phyloP scores from a whole-genome alignment of 2,797 vertebrate species.

The Sebastes elongatus region DNA sequence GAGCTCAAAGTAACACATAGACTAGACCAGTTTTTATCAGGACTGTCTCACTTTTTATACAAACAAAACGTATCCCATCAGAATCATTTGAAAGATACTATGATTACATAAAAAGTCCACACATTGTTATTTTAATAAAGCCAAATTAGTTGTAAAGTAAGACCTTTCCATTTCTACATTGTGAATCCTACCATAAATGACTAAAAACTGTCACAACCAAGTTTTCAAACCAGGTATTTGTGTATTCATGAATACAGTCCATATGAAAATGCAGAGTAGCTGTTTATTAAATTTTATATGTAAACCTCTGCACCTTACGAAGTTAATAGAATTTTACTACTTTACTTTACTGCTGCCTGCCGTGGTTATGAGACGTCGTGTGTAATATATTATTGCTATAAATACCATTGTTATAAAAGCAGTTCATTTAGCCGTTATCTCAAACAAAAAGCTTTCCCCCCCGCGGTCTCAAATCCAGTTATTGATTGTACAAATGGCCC shows the following conservation, averaged over 20 bases:
- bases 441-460: constrained; percentile 3
- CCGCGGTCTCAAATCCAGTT: constrained; percentile 26
- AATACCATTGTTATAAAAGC: constrained; percentile 5
- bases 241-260: background rate
- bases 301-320: background rate
- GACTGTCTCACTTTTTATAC: background rate
- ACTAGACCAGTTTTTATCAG: background rate
- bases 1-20: background rate
- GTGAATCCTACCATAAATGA: background rate
- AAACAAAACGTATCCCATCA: background rate
- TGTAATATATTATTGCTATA: background rate
- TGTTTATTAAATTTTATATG: background rate
- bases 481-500: constrained; percentile 47
- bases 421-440: constrained; percentile 1
- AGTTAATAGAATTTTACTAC: background rate
- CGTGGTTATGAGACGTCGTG: background rate
- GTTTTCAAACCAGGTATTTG: background rate
- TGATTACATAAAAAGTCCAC: background rate
- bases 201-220: background rate
- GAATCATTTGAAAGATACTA: background rate
- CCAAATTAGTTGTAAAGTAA: background rate
- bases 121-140: background rate
- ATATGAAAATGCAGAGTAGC: background rate
- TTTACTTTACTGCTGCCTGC: background rate
- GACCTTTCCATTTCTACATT: background rate